Evolutionary conservation across 2,888 invertebrate species (phyloP).

Genomic region (Alloscopus bannaensis): DNA sequence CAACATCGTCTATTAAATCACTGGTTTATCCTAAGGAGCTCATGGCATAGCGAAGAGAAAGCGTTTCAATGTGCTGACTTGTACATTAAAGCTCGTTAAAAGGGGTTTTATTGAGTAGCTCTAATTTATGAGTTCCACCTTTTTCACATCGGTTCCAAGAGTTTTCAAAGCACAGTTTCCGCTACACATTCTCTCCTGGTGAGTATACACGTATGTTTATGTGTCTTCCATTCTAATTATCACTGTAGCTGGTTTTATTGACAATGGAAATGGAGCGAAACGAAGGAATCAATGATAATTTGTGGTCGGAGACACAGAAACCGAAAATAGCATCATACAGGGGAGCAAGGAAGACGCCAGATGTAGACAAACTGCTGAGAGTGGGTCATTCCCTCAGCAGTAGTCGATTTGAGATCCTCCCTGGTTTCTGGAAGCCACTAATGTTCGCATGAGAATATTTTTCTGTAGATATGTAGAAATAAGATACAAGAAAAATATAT

Average conservation of each 20-base stretch:
- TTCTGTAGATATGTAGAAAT: background rate
- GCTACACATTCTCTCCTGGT: background rate
- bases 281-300: background rate
- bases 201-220: background rate
- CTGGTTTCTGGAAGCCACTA: background rate
- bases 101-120: background rate
- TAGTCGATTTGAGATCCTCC: background rate
- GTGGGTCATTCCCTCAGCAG: background rate
- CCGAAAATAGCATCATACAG: conserved; percentile 8
- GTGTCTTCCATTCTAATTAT: no score
- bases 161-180: background rate
- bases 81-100: conserved; percentile 4
- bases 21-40: no score
- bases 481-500: no score
- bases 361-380: no score
- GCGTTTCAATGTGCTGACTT: background rate
- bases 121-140: conserved; percentile 7
- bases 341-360: no score
- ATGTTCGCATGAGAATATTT: background rate
- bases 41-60: background rate
- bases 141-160: conserved; percentile 26
- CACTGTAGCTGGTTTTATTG: no score
- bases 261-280: conserved; percentile 16
- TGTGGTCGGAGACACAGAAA: background rate
- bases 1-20: no score